Evolutionary conservation across 2,888 invertebrate genomes (phyloP), one percentile per base, ranked within the genome.

Genomic region (Lordiphosa andalusiaca): DNA sequence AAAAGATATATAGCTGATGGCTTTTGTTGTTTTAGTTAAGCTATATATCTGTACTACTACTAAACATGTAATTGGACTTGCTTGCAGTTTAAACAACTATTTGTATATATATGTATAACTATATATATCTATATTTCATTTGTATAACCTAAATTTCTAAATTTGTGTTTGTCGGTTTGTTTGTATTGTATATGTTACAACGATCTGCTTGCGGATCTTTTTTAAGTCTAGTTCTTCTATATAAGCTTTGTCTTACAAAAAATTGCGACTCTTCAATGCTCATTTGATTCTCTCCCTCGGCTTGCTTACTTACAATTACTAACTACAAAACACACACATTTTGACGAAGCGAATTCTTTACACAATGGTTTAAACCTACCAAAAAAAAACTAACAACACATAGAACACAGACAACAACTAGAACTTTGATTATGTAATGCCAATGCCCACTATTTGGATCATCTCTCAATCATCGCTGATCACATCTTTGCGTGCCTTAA

Each of bases 401-500:
- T 25, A 6, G 25, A 66, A 65, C 65, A 64, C 55, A 64, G 47
- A 25, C 25, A 25, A 35, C 33, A 21, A 50, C 38, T 55, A 37
- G 13, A 39, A 13, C 13, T 39, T 44, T 36, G 3, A 12, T 48
- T 73, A 73, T 53, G 67, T 53, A 48, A 62, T 61, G 52, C 61
- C 67, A 36, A 72, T 40, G 59, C 65, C 75, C 64, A 76, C 48
- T 60, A 76, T 76, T 55, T 81, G 75, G 53, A 71, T 61, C 37
- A 53, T 35, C 30, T 52, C 54, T 80, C 88, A 89, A 81, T 89
- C 90, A 61, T 90, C 90, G 63, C 74, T 87, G 55, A 90, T 89
- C 35, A 89, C 73, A 73, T 89, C 89, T 81, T 88, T 88, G 56
- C 90, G 90, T 52, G 91, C 91, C 70, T 89, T 88, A 56, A 88